These are phyloP conservation scores for Pterophyllum scalare DNA, from an alignment of 2,113 vertebrate genomes.

Conservation along the genomic window DNA sequence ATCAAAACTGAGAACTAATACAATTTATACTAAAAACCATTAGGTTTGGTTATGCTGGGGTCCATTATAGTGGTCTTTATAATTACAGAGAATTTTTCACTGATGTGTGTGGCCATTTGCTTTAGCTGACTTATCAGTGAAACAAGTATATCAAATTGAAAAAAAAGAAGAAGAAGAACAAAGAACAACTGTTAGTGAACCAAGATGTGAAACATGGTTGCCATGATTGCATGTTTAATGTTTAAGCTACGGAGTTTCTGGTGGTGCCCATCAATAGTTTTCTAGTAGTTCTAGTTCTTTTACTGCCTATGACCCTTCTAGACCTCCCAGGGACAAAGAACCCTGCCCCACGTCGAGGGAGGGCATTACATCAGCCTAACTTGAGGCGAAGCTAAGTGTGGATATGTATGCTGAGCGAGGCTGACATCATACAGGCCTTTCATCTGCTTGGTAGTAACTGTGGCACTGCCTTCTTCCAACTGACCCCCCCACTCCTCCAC, in stretches of 20 bases:
- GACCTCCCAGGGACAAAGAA: conserved; percentile 25
- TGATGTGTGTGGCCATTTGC: not conserved
- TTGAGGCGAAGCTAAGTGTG: conserved; percentile 58
- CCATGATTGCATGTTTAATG: conserved; percentile 2
- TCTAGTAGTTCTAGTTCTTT: conserved; percentile 22
- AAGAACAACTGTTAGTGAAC: not conserved
- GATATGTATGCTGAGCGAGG: conserved; percentile 74
- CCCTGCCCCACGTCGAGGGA: conserved; percentile 14
- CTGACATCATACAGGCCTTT: conserved; percentile 82
- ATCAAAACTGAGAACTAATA: not conserved
- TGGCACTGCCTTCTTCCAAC: conserved; percentile 36
- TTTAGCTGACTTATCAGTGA: not conserved
- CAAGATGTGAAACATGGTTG: not conserved
- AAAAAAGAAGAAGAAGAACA: not conserved
- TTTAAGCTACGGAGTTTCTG: conserved; percentile 37
- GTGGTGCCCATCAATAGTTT: conserved; percentile 49
- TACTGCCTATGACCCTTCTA: conserved; percentile 42
- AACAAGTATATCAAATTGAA: not conserved
- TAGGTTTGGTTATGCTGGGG: not conserved
- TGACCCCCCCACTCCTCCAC: conserved; percentile 39
- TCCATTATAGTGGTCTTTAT: not conserved
- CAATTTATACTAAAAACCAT: not conserved
- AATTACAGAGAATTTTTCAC: not conserved
- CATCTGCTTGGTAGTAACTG: conserved; percentile 74
- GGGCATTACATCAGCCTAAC: conserved; percentile 77